phyloP scores from a whole-genome alignment of 2,797 vertebrate genomes.

The Premnoplex brunnescens region DNA sequence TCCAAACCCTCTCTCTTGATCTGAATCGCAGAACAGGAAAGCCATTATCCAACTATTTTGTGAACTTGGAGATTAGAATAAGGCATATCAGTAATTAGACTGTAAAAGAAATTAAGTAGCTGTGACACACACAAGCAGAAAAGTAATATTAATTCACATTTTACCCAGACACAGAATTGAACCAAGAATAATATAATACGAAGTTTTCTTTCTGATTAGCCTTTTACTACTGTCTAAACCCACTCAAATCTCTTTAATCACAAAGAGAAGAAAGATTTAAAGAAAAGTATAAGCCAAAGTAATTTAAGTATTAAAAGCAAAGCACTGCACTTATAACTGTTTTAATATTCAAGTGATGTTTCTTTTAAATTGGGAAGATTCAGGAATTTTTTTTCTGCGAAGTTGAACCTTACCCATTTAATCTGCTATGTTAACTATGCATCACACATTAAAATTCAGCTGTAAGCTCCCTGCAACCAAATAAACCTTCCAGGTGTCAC shows the following conservation, averaged over 20 bases:
- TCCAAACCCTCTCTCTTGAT: background rate
- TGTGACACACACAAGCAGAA: background rate
- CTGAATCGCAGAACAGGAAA: background rate
- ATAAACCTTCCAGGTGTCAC: background rate
- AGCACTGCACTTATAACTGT: too few relatives aligned
- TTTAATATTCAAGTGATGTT: background rate
- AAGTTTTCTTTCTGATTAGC: too few relatives aligned
- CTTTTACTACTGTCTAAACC: too few relatives aligned
- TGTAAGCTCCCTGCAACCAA: background rate
- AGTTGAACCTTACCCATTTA: background rate
- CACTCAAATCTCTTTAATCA: too few relatives aligned
- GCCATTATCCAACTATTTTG: background rate
- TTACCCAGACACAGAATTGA: background rate
- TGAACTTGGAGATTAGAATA: background rate
- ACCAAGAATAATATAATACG: background rate
- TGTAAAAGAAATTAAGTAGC: background rate
- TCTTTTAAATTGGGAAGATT: background rate
- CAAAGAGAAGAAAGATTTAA: too few relatives aligned
- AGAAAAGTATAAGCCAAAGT: too few relatives aligned
- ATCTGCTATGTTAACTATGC: background rate
- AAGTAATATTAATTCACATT: background rate
- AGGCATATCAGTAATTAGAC: background rate
- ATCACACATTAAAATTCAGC: background rate
- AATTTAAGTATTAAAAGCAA: too few relatives aligned
- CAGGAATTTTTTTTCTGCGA: background rate